Base-by-base conservation (phyloP, 1,140 invertebrate species). In the Microplitis demolitor region DNA sequence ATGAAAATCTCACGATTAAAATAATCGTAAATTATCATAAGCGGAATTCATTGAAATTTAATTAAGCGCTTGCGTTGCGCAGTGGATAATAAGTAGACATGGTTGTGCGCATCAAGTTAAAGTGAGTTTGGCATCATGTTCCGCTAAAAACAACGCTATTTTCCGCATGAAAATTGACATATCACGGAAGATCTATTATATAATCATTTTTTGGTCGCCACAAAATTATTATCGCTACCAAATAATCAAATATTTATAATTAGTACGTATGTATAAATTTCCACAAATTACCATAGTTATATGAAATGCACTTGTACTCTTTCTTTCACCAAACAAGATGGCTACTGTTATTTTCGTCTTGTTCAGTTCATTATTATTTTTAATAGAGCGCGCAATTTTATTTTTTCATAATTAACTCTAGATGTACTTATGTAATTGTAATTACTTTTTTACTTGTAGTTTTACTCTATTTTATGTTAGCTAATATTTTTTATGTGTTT, bases 331-430 rank as follows among this genome's bases (percentile, higher is more conserved):
- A 71, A 74, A 74, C 73, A 74, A 74, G 69, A 74, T 74, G 73
- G 73, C 73, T 31, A 56, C 45, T 37, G 34, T 71, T 45, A 35
- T n/a, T 51, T 62, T 74, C 64, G 39, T 45, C n/a, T 64, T 33
- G 71, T 66, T 64, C 63, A 71, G 73, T 74, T 74, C 71, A 71
- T 74, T 71, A 64, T 72, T 72, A 67, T 71, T 24, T 24, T 24
- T 71, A 54, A 45, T 56, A 60, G 61, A 56, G 63, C 64, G 63
- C 64, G 64, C 35, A 39, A 61, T 69, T 69, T 61, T 64, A 11
- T 54, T 66, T 58, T 64, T 66, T 66, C 4, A 51, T 6, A 13
- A 45, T 9, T 63, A 3, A 13, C 31, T 34, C 11, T 35, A 16
- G 33, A n/a, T 39, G 35, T 14, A n/a, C 14, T 39, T 14, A 13